A percentile compares a stretch with the other conserved stretches of the same genome.
These are phyloP conservation scores for Shargacucullia verbasci DNA, from an alignment of 2,888 invertebrate species.

Conservation along the genomic window DNA sequence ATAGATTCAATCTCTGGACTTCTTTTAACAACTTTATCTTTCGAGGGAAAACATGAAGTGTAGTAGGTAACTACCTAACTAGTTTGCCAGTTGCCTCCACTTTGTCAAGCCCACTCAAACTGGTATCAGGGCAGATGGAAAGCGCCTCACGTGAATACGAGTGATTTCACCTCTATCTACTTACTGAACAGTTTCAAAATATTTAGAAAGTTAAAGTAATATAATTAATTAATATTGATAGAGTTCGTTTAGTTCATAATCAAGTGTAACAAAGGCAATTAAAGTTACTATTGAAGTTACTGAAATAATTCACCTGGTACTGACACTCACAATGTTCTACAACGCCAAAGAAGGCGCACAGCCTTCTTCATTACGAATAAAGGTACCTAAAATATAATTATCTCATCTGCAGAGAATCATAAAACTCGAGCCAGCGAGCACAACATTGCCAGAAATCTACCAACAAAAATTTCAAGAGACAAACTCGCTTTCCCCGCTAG, in stretches of 20 bases:
- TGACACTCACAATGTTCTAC: slow-evolving; percentile 19
- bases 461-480: slow-evolving; percentile 81
- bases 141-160: slow-evolving; percentile 55
- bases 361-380: slow-evolving; percentile 31
- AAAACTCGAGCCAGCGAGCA: slow-evolving; percentile 54
- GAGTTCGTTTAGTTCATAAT: slow-evolving; percentile 12
- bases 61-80: slow-evolving; percentile 48
- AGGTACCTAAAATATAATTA: slow-evolving; percentile 49
- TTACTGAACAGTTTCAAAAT: slow-evolving; percentile 36
- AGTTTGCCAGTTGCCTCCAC: slow-evolving; percentile 57
- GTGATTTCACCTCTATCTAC: slow-evolving; percentile 63
- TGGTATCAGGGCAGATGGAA: slow-evolving; percentile 65
- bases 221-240: slow-evolving; percentile 16
- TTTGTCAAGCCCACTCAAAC: slow-evolving; percentile 56
- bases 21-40: slow-evolving; percentile 41
- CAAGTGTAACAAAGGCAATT: slow-evolving; percentile 1
- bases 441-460: slow-evolving; percentile 59
- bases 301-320: slow-evolving; percentile 22
- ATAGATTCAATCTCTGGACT: slow-evolving; percentile 29
- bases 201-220: slow-evolving; percentile 34
- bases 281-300: slow-evolving; percentile 1
- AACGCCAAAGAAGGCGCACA: slow-evolving; percentile 26
- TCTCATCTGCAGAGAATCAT: slow-evolving; percentile 49
- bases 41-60: slow-evolving; percentile 46
- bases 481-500: slow-evolving; percentile 81